Percentiles rank a stretch among this genome's conserved stretches.
These are phyloP conservation scores for Neoniphon sammara DNA, from an alignment of 2,797 vertebrate species.

Conservation along the genomic window DNA sequence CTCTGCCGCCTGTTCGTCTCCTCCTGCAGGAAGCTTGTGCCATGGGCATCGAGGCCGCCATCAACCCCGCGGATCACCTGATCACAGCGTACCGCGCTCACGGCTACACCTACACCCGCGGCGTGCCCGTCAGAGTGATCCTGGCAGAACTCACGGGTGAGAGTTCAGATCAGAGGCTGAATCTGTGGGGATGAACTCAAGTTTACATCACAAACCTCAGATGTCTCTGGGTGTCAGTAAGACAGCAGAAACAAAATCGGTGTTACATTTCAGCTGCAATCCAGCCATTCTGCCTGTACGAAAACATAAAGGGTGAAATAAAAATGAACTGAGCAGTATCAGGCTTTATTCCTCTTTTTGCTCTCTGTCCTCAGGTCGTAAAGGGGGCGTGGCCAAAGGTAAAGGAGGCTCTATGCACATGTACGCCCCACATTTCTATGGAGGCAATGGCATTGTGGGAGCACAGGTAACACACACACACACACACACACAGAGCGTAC, in stretches of 20 bases:
- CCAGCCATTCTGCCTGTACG: too few species aligned
- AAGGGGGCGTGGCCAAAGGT: slow-evolving; percentile 91
- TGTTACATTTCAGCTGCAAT: too few species aligned
- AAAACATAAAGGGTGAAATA: too few species aligned
- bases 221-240: too few species aligned
- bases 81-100: slow-evolving; percentile 95
- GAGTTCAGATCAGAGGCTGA: background rate
- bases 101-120: slow-evolving; percentile 90
- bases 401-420: slow-evolving; percentile 98
- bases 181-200: background rate
- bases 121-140: slow-evolving; percentile 88
- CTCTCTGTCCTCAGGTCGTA: slow-evolving; percentile 80
- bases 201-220: too few species aligned
- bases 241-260: too few species aligned
- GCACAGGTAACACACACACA: slow-evolving; percentile 87
- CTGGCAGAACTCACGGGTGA: slow-evolving; percentile 94
- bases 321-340: too few species aligned
- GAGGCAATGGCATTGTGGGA: slow-evolving; percentile 97
- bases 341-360: background rate
- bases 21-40: slow-evolving; percentile 92
- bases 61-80: slow-evolving; percentile 90
- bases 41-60: slow-evolving; percentile 89
- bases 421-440: slow-evolving; percentile 92
- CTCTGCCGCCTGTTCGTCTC: too few species aligned
- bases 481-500: background rate